Evolutionary conservation across 2,797 vertebrate genomes (phyloP), one percentile per base, ranked within the genome.

Genomic region (Tragopan temminckii): DNA sequence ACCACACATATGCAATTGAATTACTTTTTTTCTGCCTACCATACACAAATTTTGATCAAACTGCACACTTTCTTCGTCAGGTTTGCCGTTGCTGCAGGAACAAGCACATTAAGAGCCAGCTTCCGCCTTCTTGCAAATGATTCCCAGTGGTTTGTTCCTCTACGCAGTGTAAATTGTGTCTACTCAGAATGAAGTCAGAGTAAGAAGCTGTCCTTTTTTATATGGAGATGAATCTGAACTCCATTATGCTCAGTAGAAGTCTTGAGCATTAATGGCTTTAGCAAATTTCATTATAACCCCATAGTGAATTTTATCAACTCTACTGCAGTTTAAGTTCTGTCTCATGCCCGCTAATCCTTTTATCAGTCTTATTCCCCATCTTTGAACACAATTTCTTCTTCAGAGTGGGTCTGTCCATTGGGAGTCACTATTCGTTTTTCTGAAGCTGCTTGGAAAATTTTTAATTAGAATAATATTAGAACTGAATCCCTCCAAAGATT

Each of bases 401-500:
- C n/a, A 12, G 43, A 91, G 71, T 70, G 61, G 14, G 23, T 52
- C 72, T 80, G 35, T 78, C 82, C 70, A 27, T 36, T 85, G 64
- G 94, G 79, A 86, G 80, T 43, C 88, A 76, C 61, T 85, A 14
- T 67, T 31, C 4, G 5, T 85, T 95, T 88, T 85, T 42, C 68
- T 89, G 86, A 91, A 95, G 58, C 86, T 84, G 50, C 80, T 88
- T 69, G 59, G 52, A 93, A 88, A 88, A 70, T 33, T 77, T 92
- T 88, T 86, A 64, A 95, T 95, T 80, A 89, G 85, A 64, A 75
- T 85, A 79, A 16, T 82, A 20, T 81, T 61, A 75, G 72, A 90
- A 71, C 70, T 45, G 83, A 92, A 92, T 93, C 79, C 53, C 81
- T 95, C 83, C 74, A 48, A 93, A 94, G 74, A 84, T 64, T 94